These are phyloP conservation scores for Neomorphus geoffroyi DNA, from an alignment of 2,797 vertebrate species.

Conservation along the genomic window DNA sequence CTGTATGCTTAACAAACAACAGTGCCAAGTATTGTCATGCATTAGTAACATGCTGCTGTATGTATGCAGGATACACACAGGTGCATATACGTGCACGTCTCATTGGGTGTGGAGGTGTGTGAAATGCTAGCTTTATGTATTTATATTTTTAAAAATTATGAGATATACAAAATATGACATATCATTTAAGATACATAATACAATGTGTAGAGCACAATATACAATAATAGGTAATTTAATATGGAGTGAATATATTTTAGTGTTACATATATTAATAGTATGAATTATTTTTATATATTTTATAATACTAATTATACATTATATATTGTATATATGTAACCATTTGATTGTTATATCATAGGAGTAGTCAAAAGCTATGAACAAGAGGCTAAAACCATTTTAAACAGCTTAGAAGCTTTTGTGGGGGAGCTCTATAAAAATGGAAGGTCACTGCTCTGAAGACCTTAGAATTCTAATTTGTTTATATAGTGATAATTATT, in stretches of 20 bases:
- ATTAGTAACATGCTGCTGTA: background rate
- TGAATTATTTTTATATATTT: too few relatives aligned
- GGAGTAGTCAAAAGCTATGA: background rate
- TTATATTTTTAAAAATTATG: background rate
- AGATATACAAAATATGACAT: background rate
- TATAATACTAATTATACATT: background rate
- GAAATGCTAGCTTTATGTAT: background rate
- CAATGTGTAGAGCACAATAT: background rate
- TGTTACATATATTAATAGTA: background rate
- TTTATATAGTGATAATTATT: background rate
- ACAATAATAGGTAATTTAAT: background rate
- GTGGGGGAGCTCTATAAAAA: background rate
- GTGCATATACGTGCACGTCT: background rate
- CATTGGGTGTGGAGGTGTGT: background rate
- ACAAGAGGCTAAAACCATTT: background rate
- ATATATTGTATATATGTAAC: background rate
- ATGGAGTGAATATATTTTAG: background rate
- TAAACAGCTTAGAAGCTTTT: background rate
- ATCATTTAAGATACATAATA: background rate
- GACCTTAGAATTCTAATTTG: background rate
- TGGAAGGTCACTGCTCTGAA: background rate
- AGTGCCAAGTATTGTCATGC: background rate
- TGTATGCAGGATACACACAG: background rate
- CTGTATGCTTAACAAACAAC: background rate
- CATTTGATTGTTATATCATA: background rate